Base-by-base conservation (phyloP, 2,888 invertebrate genomes). In the Meteorus cinctellus region DNA sequence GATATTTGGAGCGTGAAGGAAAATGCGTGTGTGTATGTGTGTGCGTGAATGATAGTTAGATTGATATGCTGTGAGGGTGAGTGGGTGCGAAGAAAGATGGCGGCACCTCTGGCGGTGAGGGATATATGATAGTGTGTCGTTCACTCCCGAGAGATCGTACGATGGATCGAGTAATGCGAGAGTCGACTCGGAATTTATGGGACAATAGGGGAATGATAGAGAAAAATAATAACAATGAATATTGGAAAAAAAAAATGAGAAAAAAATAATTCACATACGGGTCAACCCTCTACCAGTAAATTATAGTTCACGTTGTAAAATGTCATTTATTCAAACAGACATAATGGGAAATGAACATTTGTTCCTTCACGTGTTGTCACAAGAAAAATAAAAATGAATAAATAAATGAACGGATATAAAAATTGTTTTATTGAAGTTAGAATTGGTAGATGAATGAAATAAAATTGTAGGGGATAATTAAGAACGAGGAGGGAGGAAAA, bases 311-410 rank as follows among this genome's bases (percentile, higher is more conserved):
- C 62, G 55, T 62, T 71, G 62, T 71, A 62, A 34, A 84, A 86
- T 83, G 85, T 82, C 87, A 87, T 80, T 81, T 62, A 79, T 77
- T 79, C 71, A 74, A 77, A 67, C 79, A 75, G 66, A n/a, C 87
- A 86, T 86, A 84, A 85, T 75, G 76, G 29, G n/a, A 74, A 45
- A 82, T 82, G 88, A 87, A 84, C 89, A 89, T 88, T 88, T 86
- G 89, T 89, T 89, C 89, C 88, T 89, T 89, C 89, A 89, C 84
- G 84, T 66, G 72, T 16, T 45, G 65, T 41, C 16, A 27, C 41
- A n/a, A 6, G 62, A 60, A 41, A 63, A 60, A 48, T 65, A 55
- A 73, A 73, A 78, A 74, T 72, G 67, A 73, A 12, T 12, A 72
- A 62, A 68, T 74, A 5, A 62, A 63, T 65, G 34, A 63, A 63